Base-by-base conservation (phyloP, 2,797 vertebrate species). In the Bovichtus diacanthus region DNA sequence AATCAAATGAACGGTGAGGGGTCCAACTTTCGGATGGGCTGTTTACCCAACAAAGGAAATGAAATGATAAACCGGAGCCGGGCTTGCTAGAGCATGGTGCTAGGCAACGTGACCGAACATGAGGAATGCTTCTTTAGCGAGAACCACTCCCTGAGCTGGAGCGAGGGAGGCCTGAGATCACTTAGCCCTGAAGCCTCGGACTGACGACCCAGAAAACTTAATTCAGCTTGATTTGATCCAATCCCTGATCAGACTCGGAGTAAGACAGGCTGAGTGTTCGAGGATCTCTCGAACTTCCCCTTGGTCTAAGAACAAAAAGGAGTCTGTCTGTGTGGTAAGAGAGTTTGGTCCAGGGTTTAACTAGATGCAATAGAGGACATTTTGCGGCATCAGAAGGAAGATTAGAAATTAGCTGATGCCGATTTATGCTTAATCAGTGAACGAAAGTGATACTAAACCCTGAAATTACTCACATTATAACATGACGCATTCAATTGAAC, bases 21-120 rank as follows among this genome's bases (percentile, higher is more conserved):
- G 73, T 78, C 63, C 68, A 80, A 79, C 81, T 60, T 84, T 80
- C 70, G 59, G 74, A 89, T 55, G n/a, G 50, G 23, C 64, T 86
- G 78, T 92, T 94, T 91, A 90, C 78, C 82, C 81, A 86, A 93
- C 87, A 87, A 75, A 91, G 76, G 80, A 83, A 91, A 88, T 88
- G 80, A 93, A 90, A 90, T 87, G 82, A 88, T 82, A 88, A 81
- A 89, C 80, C 50, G 10, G 56, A 87, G 85, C 29, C 23, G 16
- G 68, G 84, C 62, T 71, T 86, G 87, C 78, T 78, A 75, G 74
- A 90, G 82, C 83, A 23, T 81, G 75, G 86, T 10, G 15, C 76
- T 55, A 75, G 59, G 80, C 76, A 82, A 76, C 81, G 54, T 93
- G 91, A 91, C 76, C 64, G 79, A 91, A 90, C 90, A 90, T 68